Percentiles rank a stretch among this genome's conserved stretches.
Conservation (phyloP, 2,888 invertebrate genomes). For the Invenusta paracnida region DNA sequence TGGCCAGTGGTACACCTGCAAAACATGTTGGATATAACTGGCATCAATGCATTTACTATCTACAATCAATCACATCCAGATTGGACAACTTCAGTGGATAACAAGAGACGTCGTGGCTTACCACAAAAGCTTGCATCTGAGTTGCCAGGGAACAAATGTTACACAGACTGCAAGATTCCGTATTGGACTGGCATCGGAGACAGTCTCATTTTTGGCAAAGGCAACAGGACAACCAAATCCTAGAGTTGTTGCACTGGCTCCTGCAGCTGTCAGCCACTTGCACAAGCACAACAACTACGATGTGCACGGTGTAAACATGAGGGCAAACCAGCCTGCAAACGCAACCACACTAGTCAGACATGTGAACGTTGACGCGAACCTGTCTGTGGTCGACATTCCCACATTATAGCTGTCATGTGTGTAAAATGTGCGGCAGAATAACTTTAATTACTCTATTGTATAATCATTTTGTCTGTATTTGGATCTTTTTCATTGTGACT, state of each 20-base stretch:
- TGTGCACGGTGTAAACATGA: background rate
- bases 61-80: conserved; percentile 26
- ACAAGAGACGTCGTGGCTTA: conserved; percentile 20
- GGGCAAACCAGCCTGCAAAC: conserved; percentile 20
- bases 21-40: conserved; percentile 16
- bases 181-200: conserved; percentile 2
- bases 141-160: background rate
- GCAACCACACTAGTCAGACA: conserved; percentile 16
- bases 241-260: conserved; percentile 14
- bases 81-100: conserved; percentile 12
- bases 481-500: too few relatives aligned
- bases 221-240: conserved; percentile 5
- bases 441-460: background rate
- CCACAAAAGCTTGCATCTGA: conserved; percentile 14
- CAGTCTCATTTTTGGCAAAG: conserved; percentile 19
- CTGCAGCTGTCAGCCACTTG: conserved; percentile 29
- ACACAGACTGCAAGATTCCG: background rate
- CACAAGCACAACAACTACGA: conserved; percentile 19
- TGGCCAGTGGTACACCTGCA: background rate
- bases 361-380: background rate
- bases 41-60: conserved; percentile 23
- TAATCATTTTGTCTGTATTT: background rate
- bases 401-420: background rate
- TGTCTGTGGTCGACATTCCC: background rate
- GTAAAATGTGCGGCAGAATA: background rate